Evolutionary conservation across 2,888 invertebrate genomes (phyloP), one percentile per base, ranked within the genome.

Genomic region (Pristionchus entomophagus): DNA sequence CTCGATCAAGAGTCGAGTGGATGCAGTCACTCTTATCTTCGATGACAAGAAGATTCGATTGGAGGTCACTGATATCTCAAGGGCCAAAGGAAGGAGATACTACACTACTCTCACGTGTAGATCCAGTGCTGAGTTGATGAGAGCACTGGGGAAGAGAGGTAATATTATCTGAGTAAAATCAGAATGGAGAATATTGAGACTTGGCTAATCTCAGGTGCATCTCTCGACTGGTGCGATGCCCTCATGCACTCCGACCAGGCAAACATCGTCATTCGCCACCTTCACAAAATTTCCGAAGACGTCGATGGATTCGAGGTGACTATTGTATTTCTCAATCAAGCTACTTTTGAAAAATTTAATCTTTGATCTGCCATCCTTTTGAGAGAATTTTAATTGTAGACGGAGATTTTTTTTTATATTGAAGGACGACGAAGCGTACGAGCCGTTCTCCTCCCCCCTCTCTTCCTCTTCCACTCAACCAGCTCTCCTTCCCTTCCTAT

Each of bases 41-140:
- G 78, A 80, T 19, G 51, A 49, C 12, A 19, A 80, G 78, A 80
- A 51, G 29, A 51, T 80, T 80, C 49, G 78, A 80, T 32, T 80
- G 29, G 51, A 49, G 35, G 78, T 80, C 17, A 80, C 49, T 26
- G 51, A 80, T 12, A 80, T 80, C 12, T 51, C 49, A 32, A 80
- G 32, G n/a, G 32, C 51, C 32, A 80, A 80, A 19, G 78, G 78
- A 22, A 80, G 32, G 51, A 51, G 51, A 80, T 80, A 80, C 51
- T 51, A 80, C 78, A 80, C 78, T 6, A 80, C 49, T 6, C 32
- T 80, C 32, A 51, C 78, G 22, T 80, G 78, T 51, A 32, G 78
- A 80, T 29, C 51, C 2, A 80, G 19, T 80, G 14, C 78, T 17
- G 32, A 49, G 10, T 19, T 80, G 49, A 80, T 35, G 35, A 49